phyloP scores from a whole-genome alignment of 2,113 vertebrate species.

The Pogonocichla stellata region DNA sequence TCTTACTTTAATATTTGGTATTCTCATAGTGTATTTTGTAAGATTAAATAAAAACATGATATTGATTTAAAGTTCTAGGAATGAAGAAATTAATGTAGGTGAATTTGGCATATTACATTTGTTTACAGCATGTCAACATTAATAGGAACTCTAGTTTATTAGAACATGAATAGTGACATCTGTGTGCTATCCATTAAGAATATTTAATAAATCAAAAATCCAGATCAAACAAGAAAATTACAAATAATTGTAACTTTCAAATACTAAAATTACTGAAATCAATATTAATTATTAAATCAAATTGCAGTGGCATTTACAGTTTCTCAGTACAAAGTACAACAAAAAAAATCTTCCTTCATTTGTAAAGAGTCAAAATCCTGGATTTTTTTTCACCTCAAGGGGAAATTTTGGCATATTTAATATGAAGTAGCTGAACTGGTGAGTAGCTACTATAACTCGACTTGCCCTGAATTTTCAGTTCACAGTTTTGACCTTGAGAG shows the following conservation, averaged over 20 bases:
- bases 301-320: background rate
- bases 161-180: conserved; percentile 14
- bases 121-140: background rate
- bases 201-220: conserved; percentile 53
- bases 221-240: conserved; percentile 32
- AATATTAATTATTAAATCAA: conserved; percentile 38
- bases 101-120: conserved; percentile 5
- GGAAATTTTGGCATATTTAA: background rate
- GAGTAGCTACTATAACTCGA: background rate
- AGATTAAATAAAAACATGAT: background rate
- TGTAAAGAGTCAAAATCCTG: background rate
- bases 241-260: conserved; percentile 37
- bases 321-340: background rate
- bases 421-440: background rate
- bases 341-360: background rate
- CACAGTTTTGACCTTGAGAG: background rate
- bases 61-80: conserved; percentile 19
- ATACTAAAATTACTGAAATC: background rate
- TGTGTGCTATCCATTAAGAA: conserved; percentile 24
- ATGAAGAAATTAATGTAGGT: background rate
- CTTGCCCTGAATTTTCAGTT: background rate
- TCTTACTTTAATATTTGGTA: background rate
- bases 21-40: background rate
- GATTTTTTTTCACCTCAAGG: background rate
- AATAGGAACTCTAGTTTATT: conserved; percentile 20